These are phyloP conservation scores for Taphrorychus bicolor DNA, from an alignment of 2,888 invertebrate genomes.

Conservation along the genomic window DNA sequence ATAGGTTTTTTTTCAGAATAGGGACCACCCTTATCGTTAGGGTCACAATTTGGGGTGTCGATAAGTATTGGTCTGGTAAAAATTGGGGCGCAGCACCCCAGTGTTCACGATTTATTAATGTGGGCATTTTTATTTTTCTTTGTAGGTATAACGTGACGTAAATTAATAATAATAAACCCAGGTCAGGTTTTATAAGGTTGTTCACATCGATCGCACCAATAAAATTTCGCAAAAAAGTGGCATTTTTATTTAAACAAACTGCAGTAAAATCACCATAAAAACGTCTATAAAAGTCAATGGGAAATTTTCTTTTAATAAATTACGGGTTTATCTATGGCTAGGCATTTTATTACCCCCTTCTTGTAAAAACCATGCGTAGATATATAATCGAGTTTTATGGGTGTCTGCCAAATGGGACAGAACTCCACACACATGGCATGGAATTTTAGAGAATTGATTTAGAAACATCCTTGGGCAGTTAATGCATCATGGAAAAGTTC, in stretches of 20 bases:
- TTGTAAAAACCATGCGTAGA: slow-evolving; percentile 34
- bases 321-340: slow-evolving; percentile 40
- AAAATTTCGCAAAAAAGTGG: slow-evolving; percentile 26
- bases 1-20: slow-evolving; percentile 45
- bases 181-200: slow-evolving; percentile 28
- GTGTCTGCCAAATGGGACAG: slow-evolving; percentile 7
- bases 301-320: slow-evolving; percentile 44
- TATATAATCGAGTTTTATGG: slow-evolving; percentile 29
- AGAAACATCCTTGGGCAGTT: too few relatives aligned
- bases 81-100: slow-evolving; percentile 18
- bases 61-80: slow-evolving; percentile 51
- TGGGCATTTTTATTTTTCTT: slow-evolving; percentile 18
- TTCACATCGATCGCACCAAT: slow-evolving; percentile 22
- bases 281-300: slow-evolving; percentile 45
- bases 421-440: not conserved
- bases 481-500: too few relatives aligned
- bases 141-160: not conserved
- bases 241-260: slow-evolving; percentile 31
- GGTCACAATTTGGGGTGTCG: slow-evolving; percentile 50
- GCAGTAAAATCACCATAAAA: slow-evolving; percentile 42
- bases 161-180: not conserved
- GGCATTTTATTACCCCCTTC: slow-evolving; percentile 35
- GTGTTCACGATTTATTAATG: slow-evolving; percentile 11
- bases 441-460: not conserved
- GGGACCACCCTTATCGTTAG: slow-evolving; percentile 46